These are phyloP conservation scores for Chloromyia formosa DNA, from an alignment of 2,888 invertebrate species.

Conservation along the genomic window DNA sequence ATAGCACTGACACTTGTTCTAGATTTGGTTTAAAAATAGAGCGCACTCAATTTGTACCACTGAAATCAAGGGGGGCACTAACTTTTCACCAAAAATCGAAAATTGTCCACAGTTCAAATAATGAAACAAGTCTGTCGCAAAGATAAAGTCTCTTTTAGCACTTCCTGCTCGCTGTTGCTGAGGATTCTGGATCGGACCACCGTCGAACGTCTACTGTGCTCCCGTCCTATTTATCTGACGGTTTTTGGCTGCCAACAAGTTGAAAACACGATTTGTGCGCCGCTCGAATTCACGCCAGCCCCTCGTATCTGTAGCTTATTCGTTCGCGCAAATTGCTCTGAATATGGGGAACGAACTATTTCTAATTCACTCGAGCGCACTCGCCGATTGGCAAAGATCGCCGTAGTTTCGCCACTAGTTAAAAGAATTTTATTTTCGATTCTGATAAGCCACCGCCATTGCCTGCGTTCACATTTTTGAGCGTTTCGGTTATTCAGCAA, in stretches of 20 bases:
- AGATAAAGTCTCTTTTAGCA: background rate
- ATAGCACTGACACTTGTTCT: background rate
- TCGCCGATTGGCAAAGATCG: background rate
- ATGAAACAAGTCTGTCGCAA: conserved; percentile 1
- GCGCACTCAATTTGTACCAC: no score
- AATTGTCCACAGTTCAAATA: background rate
- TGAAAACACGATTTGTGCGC: background rate
- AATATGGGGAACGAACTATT: conserved; percentile 25
- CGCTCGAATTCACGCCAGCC: conserved; percentile 8
- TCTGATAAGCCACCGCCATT: no score
- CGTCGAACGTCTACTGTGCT: conserved; percentile 19
- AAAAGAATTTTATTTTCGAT: no score
- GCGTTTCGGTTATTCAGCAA: no score
- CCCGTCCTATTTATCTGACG: conserved; percentile 20
- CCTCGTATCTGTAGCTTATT: background rate
- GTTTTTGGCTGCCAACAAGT: background rate
- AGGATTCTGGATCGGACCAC: conserved; percentile 19
- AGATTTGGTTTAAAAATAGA: background rate
- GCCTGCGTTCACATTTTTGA: no score
- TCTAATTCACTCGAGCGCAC: no score
- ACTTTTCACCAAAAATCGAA: background rate
- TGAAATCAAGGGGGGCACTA: background rate
- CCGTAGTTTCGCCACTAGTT: no score
- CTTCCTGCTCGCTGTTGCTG: background rate
- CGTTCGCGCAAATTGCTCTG: conserved; percentile 15